phyloP scores from a whole-genome alignment of 1,140 invertebrate genomes.

The Gonatopus flavifemur region DNA sequence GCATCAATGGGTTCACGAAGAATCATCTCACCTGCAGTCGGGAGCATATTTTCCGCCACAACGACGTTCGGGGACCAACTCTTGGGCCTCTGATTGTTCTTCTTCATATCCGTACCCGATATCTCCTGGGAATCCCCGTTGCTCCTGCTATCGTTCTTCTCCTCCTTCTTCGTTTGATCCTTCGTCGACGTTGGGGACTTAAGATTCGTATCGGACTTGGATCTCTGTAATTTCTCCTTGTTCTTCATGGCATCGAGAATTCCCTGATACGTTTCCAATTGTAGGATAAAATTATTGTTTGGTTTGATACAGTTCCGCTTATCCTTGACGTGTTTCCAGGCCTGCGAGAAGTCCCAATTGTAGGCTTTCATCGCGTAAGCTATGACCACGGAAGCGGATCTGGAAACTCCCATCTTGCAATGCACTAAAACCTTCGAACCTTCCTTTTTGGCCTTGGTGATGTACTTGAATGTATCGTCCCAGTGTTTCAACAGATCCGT shows the following conservation, averaged over 20 bases:
- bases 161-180: conserved; percentile 50
- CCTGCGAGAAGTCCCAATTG: conserved; percentile 88
- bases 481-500: conserved; percentile 95
- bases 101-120: conserved; percentile 44
- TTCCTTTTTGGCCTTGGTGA: conserved; percentile 86
- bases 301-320: conserved; percentile 93
- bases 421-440: conserved; percentile 94
- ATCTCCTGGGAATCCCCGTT: conserved; percentile 34
- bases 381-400: conserved; percentile 96
- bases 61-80: conserved; percentile 80
- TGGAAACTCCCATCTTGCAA: conserved; percentile 98
- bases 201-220: conserved; percentile 90
- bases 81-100: conserved; percentile 65
- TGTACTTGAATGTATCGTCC: conserved; percentile 97
- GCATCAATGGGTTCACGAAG: neutral
- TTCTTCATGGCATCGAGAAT: conserved; percentile 96
- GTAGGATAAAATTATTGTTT: conserved; percentile 90
- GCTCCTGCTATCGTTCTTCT: conserved; percentile 36
- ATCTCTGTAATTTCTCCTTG: conserved; percentile 85
- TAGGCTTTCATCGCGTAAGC: conserved; percentile 98
- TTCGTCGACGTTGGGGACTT: conserved; percentile 68
- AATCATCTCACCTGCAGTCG: conserved; percentile 5
- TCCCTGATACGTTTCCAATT: conserved; percentile 94
- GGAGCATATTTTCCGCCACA: conserved; percentile 61
- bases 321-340: conserved; percentile 85